phyloP scores from a whole-genome alignment of 2,888 invertebrate genomes.

The Calliphora vomitoria region DNA sequence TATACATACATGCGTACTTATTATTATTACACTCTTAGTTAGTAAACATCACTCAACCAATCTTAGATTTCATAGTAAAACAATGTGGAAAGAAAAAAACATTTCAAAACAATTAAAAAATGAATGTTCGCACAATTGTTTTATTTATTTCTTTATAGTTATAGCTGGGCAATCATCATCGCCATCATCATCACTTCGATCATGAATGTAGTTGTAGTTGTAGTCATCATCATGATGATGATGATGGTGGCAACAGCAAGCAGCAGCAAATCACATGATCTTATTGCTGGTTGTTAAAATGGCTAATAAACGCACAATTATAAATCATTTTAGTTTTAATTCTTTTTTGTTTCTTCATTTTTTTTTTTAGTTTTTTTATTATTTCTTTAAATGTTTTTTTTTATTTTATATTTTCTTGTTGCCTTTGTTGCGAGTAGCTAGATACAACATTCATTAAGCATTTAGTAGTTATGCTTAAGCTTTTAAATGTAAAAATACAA shows the following conservation, averaged over 20 bases:
- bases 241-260: slow-evolving; percentile 37
- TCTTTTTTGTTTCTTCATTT: slow-evolving; percentile 38
- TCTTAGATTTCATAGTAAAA: slow-evolving; percentile 58
- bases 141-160: slow-evolving; percentile 53
- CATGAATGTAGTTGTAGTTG: no score
- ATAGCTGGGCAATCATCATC: slow-evolving; percentile 49
- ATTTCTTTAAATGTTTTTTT: slow-evolving; percentile 23
- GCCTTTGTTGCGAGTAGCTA: slow-evolving; percentile 17
- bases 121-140: slow-evolving; percentile 69
- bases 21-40: no score
- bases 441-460: slow-evolving; percentile 62
- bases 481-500: slow-evolving; percentile 53
- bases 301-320: slow-evolving; percentile 72
- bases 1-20: no score
- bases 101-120: slow-evolving; percentile 63
- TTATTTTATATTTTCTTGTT: neutral
- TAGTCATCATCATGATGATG: no score
- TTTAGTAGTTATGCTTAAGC: slow-evolving; percentile 68
- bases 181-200: slow-evolving; percentile 30
- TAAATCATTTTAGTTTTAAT: slow-evolving; percentile 69
- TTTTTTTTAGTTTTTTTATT: slow-evolving; percentile 26
- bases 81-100: slow-evolving; percentile 13
- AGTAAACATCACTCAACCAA: slow-evolving; percentile 44
- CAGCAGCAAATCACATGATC: slow-evolving; percentile 59
- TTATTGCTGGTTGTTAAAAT: slow-evolving; percentile 66